These are phyloP conservation scores for Drosophila pseudoobscura DNA, from an alignment of 1,140 invertebrate species.

Conservation along the genomic window DNA sequence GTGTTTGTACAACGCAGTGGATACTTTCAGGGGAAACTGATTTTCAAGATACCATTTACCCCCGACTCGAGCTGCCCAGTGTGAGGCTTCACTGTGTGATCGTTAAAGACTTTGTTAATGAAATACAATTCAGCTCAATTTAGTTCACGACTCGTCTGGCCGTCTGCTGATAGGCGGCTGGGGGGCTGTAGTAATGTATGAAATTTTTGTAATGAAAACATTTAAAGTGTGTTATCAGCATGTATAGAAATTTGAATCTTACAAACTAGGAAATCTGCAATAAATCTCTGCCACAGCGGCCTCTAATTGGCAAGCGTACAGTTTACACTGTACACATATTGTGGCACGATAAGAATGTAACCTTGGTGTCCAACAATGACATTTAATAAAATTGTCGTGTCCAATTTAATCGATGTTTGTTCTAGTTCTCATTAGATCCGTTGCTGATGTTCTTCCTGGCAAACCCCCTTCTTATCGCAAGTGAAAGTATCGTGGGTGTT, in stretches of 20 bases:
- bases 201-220: not conserved
- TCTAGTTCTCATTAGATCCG: conserved; percentile 31
- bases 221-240: conserved; percentile 6
- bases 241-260: conserved; percentile 22
- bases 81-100: conserved; percentile 10
- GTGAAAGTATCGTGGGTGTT: conserved; percentile 12
- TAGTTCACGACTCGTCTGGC: not conserved
- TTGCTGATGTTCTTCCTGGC: not conserved
- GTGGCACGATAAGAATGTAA: conserved; percentile 37
- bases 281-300: conserved; percentile 24
- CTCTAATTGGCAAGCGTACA: conserved; percentile 16
- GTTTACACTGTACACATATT: not conserved
- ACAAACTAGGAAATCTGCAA: conserved; percentile 13
- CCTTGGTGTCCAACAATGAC: conserved; percentile 42
- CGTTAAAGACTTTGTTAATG: conserved; percentile 22
- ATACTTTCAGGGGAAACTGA: not conserved
- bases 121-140: conserved; percentile 22
- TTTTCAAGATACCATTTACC: not conserved
- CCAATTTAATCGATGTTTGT: conserved; percentile 41
- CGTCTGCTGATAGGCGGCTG: not conserved
- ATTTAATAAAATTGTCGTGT: conserved; percentile 47
- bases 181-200: conserved; percentile 13
- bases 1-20: conserved; percentile 16
- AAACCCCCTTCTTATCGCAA: not conserved
- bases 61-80: not conserved